Evolutionary conservation across 2,797 vertebrate genomes (phyloP), one percentile per base, ranked within the genome.

Genomic region (Euphonia xanthogaster): DNA sequence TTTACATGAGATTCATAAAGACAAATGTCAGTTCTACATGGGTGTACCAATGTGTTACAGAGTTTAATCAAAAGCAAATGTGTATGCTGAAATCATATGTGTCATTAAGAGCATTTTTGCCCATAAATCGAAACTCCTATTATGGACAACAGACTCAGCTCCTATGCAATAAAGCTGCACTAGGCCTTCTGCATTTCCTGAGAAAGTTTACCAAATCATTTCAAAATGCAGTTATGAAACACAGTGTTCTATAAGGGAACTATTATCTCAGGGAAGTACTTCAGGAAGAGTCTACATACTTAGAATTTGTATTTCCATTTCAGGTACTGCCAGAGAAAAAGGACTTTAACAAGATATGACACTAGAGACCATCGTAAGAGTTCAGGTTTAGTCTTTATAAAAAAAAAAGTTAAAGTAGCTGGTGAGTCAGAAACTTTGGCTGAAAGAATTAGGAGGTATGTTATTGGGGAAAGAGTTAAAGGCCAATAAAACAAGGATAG

Each of bases 1-100:
- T 97, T 97, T 97, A 96, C 94, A 96, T 93, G 85, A 91, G 93
- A 95, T 97, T 96, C 92, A 92, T 97, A 95, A 95, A 96, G 95
- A 94, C 94, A 96, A 97, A 96, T 95, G 92, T 97, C 97, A 96
- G 95, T 93, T 93, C 89, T 95, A 74, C 86, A 94, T 89, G 94
- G 86, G 90, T 94, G 77, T 95, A 96, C 91, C 87, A 70, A 94
- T 77, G 94, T 96, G 95, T 96, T 97, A 78, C 77, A 93, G 81
- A 93, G 78, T 94, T 97, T 97, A 97, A 97, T 97, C 95, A 95
- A 95, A 97, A 97, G 90, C 97, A 97, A 97, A 97, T 96, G 96
- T 94, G 61, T 87, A 92, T 74, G 94, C 90, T 97, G 95, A 97
- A 97, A 97, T 95, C 60, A 8, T 88, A 93, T 81, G 87, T 97